Percentiles rank a stretch among this genome's conserved stretches.
phyloP scores from a whole-genome alignment of 2,797 vertebrate genomes.

The Leontocebus nigricollis region DNA sequence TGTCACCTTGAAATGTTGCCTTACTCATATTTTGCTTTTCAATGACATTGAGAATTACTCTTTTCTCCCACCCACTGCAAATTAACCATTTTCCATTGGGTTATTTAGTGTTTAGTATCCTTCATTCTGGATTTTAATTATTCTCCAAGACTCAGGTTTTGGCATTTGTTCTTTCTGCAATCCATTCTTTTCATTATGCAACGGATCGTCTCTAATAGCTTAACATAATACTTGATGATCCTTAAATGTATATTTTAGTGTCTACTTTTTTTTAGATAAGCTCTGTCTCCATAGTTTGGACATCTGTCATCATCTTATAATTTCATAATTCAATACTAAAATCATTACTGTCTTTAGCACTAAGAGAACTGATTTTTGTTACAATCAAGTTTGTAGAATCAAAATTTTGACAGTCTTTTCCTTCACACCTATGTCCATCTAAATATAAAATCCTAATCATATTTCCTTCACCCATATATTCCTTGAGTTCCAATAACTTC shows the following conservation, averaged over 20 bases:
- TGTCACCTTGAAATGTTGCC: background rate
- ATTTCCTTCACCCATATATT: background rate
- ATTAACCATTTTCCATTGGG: background rate
- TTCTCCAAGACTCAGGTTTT: background rate
- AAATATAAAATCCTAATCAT: background rate
- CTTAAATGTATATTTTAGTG: background rate
- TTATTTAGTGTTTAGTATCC: background rate
- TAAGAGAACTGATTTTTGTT: background rate
- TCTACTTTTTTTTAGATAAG: background rate
- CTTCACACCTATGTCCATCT: background rate
- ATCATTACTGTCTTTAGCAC: background rate
- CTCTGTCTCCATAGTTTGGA: background rate
- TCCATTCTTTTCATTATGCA: background rate
- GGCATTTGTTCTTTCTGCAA: background rate
- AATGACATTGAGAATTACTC: background rate
- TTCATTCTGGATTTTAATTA: background rate
- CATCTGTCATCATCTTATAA: background rate
- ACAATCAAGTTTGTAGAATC: background rate
- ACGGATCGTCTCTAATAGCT: background rate
- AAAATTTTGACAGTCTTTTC: background rate
- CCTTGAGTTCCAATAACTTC: background rate
- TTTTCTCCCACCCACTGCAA: background rate
- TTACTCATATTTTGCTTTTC: background rate
- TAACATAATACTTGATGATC: background rate
- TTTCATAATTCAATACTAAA: background rate